Evolutionary conservation across 2,797 vertebrate species (phyloP), one percentile per base, ranked within the genome.

Genomic region (Leptoclinus maculatus): DNA sequence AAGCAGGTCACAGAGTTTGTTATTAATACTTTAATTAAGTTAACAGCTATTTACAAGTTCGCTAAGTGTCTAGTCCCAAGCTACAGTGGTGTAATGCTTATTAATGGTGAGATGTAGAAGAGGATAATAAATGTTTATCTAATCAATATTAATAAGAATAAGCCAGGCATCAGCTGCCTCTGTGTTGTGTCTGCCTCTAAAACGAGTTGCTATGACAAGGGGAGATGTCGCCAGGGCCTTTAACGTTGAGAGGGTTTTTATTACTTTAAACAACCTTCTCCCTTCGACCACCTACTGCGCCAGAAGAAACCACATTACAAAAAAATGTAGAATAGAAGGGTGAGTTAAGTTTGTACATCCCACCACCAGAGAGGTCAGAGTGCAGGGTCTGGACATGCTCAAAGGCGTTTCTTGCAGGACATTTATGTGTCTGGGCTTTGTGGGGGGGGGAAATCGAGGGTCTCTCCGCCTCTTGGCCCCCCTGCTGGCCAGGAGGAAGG

Each of bases 381-480:
- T 14, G 23, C 70, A 74, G 3, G 4, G 59, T 58, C 60, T 63
- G 63, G 60, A 68, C 43, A 71, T 57, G 58, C 70, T 76, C 74
- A 57, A 41, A 64, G 27, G 36, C 38, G n/a, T 77, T 54, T 67
- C 54, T 73, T 73, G 66, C 62, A 36, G 49, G 58, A 69, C 34
- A 13, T 66, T 43, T 71, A 41, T 32, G 19, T 49, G 74, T 62
- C 45, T 29, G n/a, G 41, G 14, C 14, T 70, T 62, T 78, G 62
- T 47, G 47, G 62, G 64, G 47, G 62, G 64, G 29, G 5, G 5
- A 57, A 57, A 43, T 43, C 32, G 7, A 76, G 73, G 51, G 62
- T 71, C 57, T 75, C 76, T 56, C 41, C 16, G 62, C 39, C 56
- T 53, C 53, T 32, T 43, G 12, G 14, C 36, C 53, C 29, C 60